Base-by-base conservation (phyloP, 2,113 vertebrate species). In the Nesogale talazaci region DNA sequence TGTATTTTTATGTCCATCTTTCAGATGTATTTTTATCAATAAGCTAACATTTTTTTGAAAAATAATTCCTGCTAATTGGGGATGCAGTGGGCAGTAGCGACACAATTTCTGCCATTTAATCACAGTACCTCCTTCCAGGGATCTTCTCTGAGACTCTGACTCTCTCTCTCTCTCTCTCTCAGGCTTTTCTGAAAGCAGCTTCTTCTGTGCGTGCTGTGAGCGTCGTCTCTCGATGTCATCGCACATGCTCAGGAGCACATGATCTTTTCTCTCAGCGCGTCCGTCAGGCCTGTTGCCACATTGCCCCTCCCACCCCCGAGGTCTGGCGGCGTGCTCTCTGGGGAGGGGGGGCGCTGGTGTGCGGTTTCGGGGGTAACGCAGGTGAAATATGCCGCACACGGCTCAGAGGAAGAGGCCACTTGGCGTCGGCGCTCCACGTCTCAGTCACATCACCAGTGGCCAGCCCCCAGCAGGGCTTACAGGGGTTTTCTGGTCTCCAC, bases 71-170 rank as follows among this genome's bases (percentile, higher is more conserved):
- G 42, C n/a, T 80, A 20, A 69, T 63, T 57, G n/a, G 42, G 93
- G 23, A 11, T 91, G 7, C 20, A 6, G 4, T 74, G 15, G 34
- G 22, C n/a, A 80, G 23, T 52, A 82, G 56, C 46, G 10, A 52
- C 14, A 61, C 16, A 17, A 42, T 78, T 85, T 93, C 90, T 94
- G 19, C 65, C 61, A 65, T 16, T 93, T 69, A 63, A 70, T 90
- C 75, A 42, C 22, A 40, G 36, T 42, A 29, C 59, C 38, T 63
- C 34, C n/a, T 88, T 76, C 42, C 63, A 67, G 31, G 31, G 81
- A 25, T 46, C 25, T 40, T 14, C 38, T 36, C 90, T 75, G 23
- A 12, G 14, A 75, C n/a, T n/a, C n/a, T n/a, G n/a, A 46, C 42
- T 46, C 42, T 10, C 42, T 46, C 42, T 10, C 42, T 46, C 42